Evolutionary conservation across 2,888 invertebrate species (phyloP), one percentile per base, ranked within the genome.

Genomic region (Pyrrhosoma nymphula): DNA sequence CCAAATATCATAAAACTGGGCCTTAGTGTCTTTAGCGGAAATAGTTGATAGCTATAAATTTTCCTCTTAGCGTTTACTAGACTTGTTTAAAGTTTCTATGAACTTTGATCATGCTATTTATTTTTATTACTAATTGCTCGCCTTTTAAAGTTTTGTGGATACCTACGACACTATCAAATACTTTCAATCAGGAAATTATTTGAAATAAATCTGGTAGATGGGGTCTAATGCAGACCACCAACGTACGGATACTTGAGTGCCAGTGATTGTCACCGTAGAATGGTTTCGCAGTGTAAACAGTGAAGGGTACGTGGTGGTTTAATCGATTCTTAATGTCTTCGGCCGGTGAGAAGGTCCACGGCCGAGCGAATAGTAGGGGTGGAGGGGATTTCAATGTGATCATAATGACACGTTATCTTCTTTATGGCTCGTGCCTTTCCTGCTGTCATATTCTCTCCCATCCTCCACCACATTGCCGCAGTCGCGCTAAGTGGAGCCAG

Each of bases 241-340:
- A 3, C 4, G 47, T 14, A 2, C 60, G 3, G 35, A 14, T 18
- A 12, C 30, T 30, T 6, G 16, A 35, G 35, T n/a, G 30, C 16
- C 26, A 23, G 35, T 35, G 0, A 35, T 82, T 14, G 82, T 26
- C 35, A 16, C n/a, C 82, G 18, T 35, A 35, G 14, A 82, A 26
- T 35, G 16, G 16, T 35, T 82, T 16, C 0, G 35, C 82, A 14
- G 82, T 35, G 82, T 82, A 82, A 69, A 30, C 35, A 35, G 82
- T 35, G 30, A 18, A 4, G 30, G 26, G 82, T 82, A 18, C 26
- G 82, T 16, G 30, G 30, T 82, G 35, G 82, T 82, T 82, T 82
- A 82, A 82, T 82, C 82, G 82, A 82, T 82, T 82, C 82, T 35
- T 82, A 82, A 82, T 82, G 82, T 82, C 82, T 82, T 35, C 6